These are phyloP conservation scores for Aptenodytes forsteri DNA, from an alignment of 2,113 vertebrate species.

Conservation along the genomic window DNA sequence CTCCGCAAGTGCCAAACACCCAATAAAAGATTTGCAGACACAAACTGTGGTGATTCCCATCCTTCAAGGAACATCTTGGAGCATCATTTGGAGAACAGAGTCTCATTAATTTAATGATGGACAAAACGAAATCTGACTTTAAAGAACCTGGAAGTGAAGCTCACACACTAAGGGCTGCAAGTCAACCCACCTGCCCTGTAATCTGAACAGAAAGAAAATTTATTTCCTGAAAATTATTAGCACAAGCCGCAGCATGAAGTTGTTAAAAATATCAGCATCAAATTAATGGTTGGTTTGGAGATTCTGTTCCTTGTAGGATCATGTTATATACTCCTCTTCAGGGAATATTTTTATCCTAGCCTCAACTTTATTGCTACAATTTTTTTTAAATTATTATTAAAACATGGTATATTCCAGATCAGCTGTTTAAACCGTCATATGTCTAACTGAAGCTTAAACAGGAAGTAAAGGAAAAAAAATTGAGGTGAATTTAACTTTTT, in stretches of 20 bases:
- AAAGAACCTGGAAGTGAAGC: not conserved
- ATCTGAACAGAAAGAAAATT: not conserved
- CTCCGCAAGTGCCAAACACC: not conserved
- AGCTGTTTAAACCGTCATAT: constrained; percentile 63
- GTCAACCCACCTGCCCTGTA: not conserved
- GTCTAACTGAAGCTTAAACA: constrained; percentile 60
- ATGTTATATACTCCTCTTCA: not conserved
- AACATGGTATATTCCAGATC: not conserved
- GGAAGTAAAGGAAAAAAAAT: constrained; percentile 36
- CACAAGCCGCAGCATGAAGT: not conserved
- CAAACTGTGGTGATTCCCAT: not conserved
- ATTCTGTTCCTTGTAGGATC: not conserved
- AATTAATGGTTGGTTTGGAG: not conserved
- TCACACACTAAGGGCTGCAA: not conserved
- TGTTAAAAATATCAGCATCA: not conserved
- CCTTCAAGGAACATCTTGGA: not conserved
- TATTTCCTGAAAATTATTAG: not conserved
- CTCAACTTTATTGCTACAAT: not conserved
- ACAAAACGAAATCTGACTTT: not conserved
- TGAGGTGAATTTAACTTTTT: constrained; percentile 36
- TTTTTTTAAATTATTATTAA: not conserved
- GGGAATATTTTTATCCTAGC: not conserved
- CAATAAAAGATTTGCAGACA: not conserved
- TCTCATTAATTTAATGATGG: not conserved
- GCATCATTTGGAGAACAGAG: not conserved